Evolutionary conservation across 2,888 invertebrate species (phyloP).

Genomic region (Pandemis cinnamomeana): DNA sequence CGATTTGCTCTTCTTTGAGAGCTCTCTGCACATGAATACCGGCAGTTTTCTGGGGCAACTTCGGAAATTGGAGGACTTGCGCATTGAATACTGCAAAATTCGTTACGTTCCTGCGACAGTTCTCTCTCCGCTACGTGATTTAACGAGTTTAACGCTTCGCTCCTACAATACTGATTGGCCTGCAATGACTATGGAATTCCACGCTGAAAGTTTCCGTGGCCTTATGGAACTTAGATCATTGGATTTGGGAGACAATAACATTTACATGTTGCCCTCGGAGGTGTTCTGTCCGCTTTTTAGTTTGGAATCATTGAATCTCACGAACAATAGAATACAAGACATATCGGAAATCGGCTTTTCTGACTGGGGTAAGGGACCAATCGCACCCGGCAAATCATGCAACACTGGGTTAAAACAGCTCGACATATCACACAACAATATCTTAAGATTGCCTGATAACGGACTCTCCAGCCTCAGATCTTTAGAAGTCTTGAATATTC

Average conservation of each 20-base stretch:
- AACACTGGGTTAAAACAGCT: constrained; percentile 88
- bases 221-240: constrained; percentile 87
- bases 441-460: constrained; percentile 88
- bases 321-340: constrained; percentile 91
- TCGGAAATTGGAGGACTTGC: constrained; percentile 88
- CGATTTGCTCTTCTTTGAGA: constrained; percentile 90
- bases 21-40: constrained; percentile 86
- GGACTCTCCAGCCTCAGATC: constrained; percentile 88
- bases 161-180: constrained; percentile 92
- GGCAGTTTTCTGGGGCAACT: constrained; percentile 86
- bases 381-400: constrained; percentile 88
- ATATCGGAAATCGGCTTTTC: constrained; percentile 90
- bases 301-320: constrained; percentile 88
- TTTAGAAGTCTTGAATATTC: constrained; percentile 88
- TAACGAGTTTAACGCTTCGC: constrained; percentile 88
- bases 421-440: constrained; percentile 90
- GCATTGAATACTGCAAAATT: constrained; percentile 91
- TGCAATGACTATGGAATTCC: constrained; percentile 90
- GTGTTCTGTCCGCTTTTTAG: constrained; percentile 89
- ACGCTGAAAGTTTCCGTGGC: constrained; percentile 89
- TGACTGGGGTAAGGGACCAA: constrained; percentile 88
- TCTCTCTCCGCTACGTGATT: constrained; percentile 87
- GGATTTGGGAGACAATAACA: constrained; percentile 90
- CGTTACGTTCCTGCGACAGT: constrained; percentile 89
- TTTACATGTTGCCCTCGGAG: constrained; percentile 89